Base-by-base conservation (phyloP, 2,113 vertebrate species). In the Brachionichthys hirsutus region DNA sequence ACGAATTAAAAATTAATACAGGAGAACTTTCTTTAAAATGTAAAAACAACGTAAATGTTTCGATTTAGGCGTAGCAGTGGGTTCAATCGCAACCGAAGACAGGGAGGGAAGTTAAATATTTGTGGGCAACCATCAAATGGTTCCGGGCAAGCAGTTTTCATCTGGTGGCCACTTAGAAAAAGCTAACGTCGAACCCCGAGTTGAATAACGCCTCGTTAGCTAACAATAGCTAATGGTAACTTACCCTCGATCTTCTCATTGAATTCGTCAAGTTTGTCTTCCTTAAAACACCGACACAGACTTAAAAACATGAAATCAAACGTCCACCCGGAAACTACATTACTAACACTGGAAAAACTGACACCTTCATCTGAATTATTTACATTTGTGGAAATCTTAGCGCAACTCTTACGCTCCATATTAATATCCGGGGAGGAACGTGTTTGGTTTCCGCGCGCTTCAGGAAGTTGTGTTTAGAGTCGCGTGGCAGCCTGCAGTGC, bases 271-370 rank as follows among this genome's bases (percentile, higher is more conserved):
- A 51, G 16, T 12, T 85, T 67, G 0, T 38, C 59, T 3, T 87
- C 82, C 49, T 75, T 86, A 43, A 90, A 92, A 18, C 47, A 48
- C 2, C 73, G 87, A 75, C 85, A 90, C 38, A 91, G 4, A 13
- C 65, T 82, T 0, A 82, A 9, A 54, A 91, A 91, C 62, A 73
- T 30, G 3, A 90, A 92, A 44, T 92, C 90, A 6, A 83, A 4
- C 20, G 89, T 90, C 92, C 89, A 91, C 0, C 17, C 50, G 0
- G 54, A 47, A 4, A 78, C 87, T 0, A 90, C 70, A 1, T 41
- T 30, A 0, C 65, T 52, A 0, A 89, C 77, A 0, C 41, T 40
- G 1, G 18, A 3, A 17, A 81, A 85, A 43, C 12, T 12, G 0
- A 49, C 42, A 41, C 0, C 60, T 36, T 36, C 20, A 0, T 71